Evolutionary conservation across 2,797 vertebrate species (phyloP).

Genomic region (Gallinago stenura): DNA sequence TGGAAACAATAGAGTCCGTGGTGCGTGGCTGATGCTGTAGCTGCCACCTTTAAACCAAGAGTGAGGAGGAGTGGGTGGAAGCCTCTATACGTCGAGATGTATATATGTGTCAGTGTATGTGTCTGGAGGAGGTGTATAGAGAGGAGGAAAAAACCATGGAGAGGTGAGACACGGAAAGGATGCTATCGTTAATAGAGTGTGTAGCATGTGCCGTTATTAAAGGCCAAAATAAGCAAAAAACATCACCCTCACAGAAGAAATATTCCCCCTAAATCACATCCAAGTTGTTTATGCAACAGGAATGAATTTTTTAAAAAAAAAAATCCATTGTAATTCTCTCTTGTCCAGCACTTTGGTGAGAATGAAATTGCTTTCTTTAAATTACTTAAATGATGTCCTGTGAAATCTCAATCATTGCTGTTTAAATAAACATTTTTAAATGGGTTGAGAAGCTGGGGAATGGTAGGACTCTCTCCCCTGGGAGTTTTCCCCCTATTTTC

Average conservation of each 20-base stretch:
- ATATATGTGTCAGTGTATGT: not conserved
- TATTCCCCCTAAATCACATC: not conserved
- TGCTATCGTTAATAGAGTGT: not conserved
- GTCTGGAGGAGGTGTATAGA: not conserved
- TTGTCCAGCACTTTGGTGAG: not conserved
- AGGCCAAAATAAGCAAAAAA: not conserved
- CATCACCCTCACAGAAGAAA: not conserved
- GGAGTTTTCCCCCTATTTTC: not conserved
- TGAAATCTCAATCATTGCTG: not conserved
- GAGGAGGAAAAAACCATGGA: not conserved
- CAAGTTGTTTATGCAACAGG: not conserved
- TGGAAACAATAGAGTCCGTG: rapidly evolving
- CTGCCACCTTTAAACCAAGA: not conserved
- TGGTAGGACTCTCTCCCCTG: not conserved
- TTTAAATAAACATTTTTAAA: not conserved
- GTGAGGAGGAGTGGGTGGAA: not conserved
- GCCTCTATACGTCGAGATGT: rapidly evolving
- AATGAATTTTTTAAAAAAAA: not conserved
- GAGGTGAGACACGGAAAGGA: no score
- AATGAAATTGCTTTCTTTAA: not conserved
- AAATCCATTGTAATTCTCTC: not conserved
- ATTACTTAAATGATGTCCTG: not conserved
- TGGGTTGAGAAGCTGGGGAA: not conserved
- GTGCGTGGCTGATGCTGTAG: not conserved
- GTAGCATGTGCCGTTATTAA: not conserved